Percentiles rank a stretch among this genome's conserved stretches.
Conservation (phyloP, 2,888 invertebrate species). For the Alviniconcha strummeri region DNA sequence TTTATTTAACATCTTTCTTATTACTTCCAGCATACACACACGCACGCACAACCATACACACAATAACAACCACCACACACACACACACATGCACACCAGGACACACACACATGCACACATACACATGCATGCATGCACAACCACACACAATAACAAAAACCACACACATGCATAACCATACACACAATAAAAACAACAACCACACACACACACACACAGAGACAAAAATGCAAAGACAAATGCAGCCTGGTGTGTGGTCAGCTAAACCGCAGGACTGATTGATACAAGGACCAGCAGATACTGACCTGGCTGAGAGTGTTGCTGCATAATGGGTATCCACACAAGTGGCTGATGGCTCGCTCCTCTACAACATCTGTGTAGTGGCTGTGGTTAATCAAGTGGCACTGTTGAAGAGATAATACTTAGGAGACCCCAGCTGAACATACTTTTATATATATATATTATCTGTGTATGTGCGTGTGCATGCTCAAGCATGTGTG, state of each 20-base stretch:
- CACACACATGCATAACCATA: too few species aligned
- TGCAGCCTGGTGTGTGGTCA: too few species aligned
- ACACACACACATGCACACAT: neutral
- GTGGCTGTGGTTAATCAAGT: slow-evolving; percentile 76
- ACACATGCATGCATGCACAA: neutral
- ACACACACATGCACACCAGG: neutral
- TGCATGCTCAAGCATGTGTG: neutral
- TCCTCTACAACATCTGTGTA: slow-evolving; percentile 91
- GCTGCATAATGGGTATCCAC: slow-evolving; percentile 89
- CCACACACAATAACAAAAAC: neutral
- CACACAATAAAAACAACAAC: too few species aligned
- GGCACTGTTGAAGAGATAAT: slow-evolving; percentile 75
- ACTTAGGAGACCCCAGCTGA: too few species aligned
- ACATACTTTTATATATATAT: neutral
- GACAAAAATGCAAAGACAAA: too few species aligned
- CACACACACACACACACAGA: neutral
- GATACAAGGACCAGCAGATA: too few species aligned
- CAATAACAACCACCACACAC: neutral
- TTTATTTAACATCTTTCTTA: too few species aligned
- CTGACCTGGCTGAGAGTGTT: slow-evolving; percentile 77
- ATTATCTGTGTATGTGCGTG: neutral
- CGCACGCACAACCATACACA: neutral
- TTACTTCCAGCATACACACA: neutral
- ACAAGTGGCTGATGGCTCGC: slow-evolving; percentile 83
- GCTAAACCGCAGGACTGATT: too few species aligned